Evolutionary conservation across 2,797 vertebrate genomes (phyloP).

Genomic region (Pipistrellus pygmaeus): DNA sequence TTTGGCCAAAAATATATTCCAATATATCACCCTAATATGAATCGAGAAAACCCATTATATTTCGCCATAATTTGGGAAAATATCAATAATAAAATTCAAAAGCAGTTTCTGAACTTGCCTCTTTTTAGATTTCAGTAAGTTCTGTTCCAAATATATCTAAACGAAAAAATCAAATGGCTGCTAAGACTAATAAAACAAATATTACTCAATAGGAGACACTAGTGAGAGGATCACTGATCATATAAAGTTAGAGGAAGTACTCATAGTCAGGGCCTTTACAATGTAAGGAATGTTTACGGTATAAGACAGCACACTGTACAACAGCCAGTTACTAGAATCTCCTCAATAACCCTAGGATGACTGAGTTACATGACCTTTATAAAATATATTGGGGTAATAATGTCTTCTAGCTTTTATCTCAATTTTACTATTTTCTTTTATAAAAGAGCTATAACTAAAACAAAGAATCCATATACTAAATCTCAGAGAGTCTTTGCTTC

Average conservation of each 20-base stretch:
- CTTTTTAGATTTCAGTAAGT: slow-evolving; percentile 28
- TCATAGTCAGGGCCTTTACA: slow-evolving; percentile 22
- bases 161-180: slow-evolving; percentile 45
- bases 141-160: slow-evolving; percentile 55
- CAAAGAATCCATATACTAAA: slow-evolving; percentile 78
- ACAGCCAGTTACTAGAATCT: slow-evolving; percentile 52
- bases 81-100: slow-evolving; percentile 51
- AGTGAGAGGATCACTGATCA: slow-evolving; percentile 4
- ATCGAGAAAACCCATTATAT: slow-evolving; percentile 22
- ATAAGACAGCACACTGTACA: background rate
- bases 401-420: slow-evolving; percentile 61
- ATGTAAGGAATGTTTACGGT: background rate
- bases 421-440: slow-evolving; percentile 58
- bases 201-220: background rate
- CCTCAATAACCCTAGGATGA: slow-evolving; percentile 51
- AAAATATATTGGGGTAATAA: slow-evolving; percentile 49
- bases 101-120: slow-evolving; percentile 63
- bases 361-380: slow-evolving; percentile 58
- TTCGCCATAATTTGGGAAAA: slow-evolving; percentile 64
- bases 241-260: background rate
- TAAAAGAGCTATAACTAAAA: slow-evolving; percentile 64
- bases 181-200: slow-evolving; percentile 39
- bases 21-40: background rate
- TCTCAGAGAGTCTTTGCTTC: slow-evolving; percentile 79
- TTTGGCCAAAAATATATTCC: slow-evolving; percentile 62